Evolutionary conservation across 2,888 invertebrate genomes (phyloP), one percentile per base, ranked within the genome.

Genomic region (Drosophila ustulata): DNA sequence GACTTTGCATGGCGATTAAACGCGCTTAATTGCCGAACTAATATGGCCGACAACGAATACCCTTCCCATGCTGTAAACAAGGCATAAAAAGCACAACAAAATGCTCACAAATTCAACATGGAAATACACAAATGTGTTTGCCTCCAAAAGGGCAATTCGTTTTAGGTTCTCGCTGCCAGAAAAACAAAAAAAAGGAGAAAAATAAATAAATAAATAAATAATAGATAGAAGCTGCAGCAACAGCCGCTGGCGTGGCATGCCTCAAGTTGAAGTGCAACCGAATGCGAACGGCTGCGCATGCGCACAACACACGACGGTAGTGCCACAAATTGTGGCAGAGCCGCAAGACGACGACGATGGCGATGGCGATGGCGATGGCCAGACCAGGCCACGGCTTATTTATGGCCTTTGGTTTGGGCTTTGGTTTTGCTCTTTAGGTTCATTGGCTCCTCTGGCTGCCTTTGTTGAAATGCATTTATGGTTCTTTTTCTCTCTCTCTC

Each of bases 381-480:
- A 53, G 39, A 39, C 43, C 53, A 28, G 51, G 62, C 71, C 37
- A 62, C 68, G 76, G 87, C 82, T 86, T 87, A 79, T 87, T 87
- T 83, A 86, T 87, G 83, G 84, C 67, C 82, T 71, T 77, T 78
- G 71, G 78, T 71, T 80, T 79, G 65, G 76, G 85, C 70, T 76
- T 85, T 78, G 71, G 69, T 80, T 86, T 79, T 78, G 80, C 74
- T 77, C 68, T 78, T 76, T 67, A 85, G 83, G 85, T 85, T 85
- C 85, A 88, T 88, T 85, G 85, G 88, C 85, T 85, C 83, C 73
- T 88, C 73, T 56, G 67, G 75, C 71, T 67, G 63, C 76, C 64
- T 82, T 82, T 82, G 85, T 82, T 86, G 73, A 82, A 76, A 88
- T 73, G 82, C 88, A 86, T 86, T 88, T 86, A 88, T 88, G 88